Evolutionary conservation across 2,113 vertebrate species (phyloP), one percentile per base, ranked within the genome.

Genomic region (Gadus macrocephalus): DNA sequence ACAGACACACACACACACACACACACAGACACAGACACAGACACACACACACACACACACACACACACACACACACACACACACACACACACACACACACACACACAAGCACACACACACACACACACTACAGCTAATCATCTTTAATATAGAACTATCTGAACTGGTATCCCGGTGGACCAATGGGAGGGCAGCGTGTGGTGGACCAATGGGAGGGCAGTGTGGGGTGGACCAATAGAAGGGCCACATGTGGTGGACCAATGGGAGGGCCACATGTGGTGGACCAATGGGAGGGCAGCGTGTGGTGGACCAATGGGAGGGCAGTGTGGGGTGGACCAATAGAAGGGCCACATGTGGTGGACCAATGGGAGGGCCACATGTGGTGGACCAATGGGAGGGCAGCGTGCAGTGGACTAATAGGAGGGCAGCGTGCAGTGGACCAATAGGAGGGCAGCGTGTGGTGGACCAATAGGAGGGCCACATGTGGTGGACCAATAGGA

Each of bases 271-370:
- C 7, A 9, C 12, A 15, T 92, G 22, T 25, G 1, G 22, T 7
- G 17, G 5, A 15, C 25, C 25, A 25, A 25, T 8, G 14, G 3
- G 3, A 66, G 80, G n/a, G 11, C 42, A 14, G 11, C 12, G 15
- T 92, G 53, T 4, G 17, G 17, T 56, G 53, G 53, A 55, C 53
- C 15, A 55, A 14, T 8, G 15, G 3, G 3, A 66, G 80, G n/a
- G 42, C 42, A 49, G 42, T 2, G 17, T 92, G 22, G 12, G 58
- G 67, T 25, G 22, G 22, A n/a, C n/a, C n/a, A 4, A 35, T 25
- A 2, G 25, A 2, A 25, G 25, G 25, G 25, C 25, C 1, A 2
- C 25, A 2, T 25, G 25, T 1, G 25, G 25, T 25, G 25, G 25
- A 25, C 25, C 25, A 25, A 25, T 25, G 2, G 25, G 25, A 25